Evolutionary conservation across 2,797 vertebrate genomes (phyloP), one percentile per base, ranked within the genome.

Genomic region (Cossypha niveicapilla): DNA sequence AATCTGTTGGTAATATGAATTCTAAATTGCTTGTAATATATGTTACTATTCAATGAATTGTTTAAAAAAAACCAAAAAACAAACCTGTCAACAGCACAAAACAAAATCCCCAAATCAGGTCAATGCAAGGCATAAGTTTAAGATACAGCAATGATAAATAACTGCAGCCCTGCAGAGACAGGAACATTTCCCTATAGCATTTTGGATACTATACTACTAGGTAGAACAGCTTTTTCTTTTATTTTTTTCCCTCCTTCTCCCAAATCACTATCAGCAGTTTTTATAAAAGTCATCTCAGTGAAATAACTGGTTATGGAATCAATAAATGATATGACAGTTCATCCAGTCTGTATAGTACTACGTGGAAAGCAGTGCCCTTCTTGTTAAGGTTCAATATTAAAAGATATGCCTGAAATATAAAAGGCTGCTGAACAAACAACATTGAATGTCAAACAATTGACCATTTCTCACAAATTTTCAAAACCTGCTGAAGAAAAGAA

Each of bases 341-440:
- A 96, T 97, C 96, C 95, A 94, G 94, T 71, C 91, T 30, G 3
- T 81, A 80, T n/a, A 87, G 82, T 86, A 34, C 60, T 80, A 95
- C 4, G n/a, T 85, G 85, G 86, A 89, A 92, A 96, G 83, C 62
- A 96, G 77, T 93, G 78, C 85, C 93, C 71, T 96, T 96, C 94
- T 97, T 63, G 91, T 90, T 97, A 96, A 96, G 79, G 75, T 88
- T 97, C 90, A 95, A 60, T 94, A 84, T 95, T 93, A 96, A 97
- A 97, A 97, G 94, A 93, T 97, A 96, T 93, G 86, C 93, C 92
- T 86, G 93, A 97, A 97, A 97, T 90, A 96, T 84, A 95, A 84
- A 92, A 97, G 95, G 95, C 90, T 97, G 95, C 95, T 96, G 95
- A 97, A 96, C 93, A 95, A 97, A 97, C 95, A 97, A 96, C 93